Evolutionary conservation across 2,113 vertebrate genomes (phyloP).

Genomic region (Callaeas wilsoni): DNA sequence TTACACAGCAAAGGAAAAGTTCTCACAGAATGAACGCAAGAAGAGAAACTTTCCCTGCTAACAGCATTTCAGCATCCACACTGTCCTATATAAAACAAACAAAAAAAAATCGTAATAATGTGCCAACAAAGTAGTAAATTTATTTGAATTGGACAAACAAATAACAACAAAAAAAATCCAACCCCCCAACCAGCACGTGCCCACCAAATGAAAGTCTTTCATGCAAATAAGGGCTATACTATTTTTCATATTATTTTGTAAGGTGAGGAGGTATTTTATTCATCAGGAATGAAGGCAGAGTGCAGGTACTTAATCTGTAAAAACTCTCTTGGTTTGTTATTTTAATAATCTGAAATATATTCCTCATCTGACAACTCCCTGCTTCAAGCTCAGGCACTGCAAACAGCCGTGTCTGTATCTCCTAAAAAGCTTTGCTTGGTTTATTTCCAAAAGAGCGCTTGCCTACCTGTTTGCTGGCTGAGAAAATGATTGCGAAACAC

Average conservation of each 20-base stretch:
- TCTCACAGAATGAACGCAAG: no score
- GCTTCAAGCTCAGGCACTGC: not conserved
- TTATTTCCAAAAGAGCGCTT: slow-evolving; percentile 11
- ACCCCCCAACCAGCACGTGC: fast-evolving
- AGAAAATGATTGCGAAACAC: slow-evolving; percentile 53
- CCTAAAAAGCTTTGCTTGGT: not conserved
- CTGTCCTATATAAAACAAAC: not conserved
- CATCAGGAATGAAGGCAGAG: not conserved
- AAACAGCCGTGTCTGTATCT: not conserved
- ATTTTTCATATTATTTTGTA: not conserved
- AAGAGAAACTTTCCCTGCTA: no score
- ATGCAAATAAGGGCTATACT: fast-evolving
- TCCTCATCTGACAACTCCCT: not conserved
- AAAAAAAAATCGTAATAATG: fast-evolving
- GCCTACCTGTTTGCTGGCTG: not conserved
- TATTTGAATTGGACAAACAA: not conserved
- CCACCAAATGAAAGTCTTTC: not conserved
- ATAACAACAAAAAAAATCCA: not conserved
- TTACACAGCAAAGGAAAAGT: no score
- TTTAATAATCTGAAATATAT: not conserved
- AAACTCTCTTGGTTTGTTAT: not conserved
- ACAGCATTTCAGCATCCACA: no score
- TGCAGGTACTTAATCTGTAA: not conserved
- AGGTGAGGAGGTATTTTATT: not conserved
- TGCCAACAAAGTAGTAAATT: not conserved